Evolutionary conservation across 1,140 invertebrate genomes (phyloP).

Genomic region (Oreohelix idahoensis): DNA sequence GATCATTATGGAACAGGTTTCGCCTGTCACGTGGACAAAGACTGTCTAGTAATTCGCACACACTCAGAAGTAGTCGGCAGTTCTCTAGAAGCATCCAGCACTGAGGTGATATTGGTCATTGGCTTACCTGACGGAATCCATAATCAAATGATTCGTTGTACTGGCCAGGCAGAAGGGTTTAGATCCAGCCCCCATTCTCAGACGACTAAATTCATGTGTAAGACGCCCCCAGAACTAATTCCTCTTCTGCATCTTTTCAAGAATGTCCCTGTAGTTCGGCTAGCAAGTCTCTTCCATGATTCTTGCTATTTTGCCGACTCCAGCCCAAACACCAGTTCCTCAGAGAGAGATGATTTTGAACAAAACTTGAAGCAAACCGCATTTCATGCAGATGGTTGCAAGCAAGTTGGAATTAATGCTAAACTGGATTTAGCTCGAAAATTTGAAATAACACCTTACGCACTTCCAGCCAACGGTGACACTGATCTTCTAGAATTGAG

Average conservation of each 20-base stretch:
- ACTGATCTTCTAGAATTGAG: too few relatives aligned
- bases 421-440: too few relatives aligned
- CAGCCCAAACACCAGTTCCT: background rate
- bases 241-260: background rate
- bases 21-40: background rate
- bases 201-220: conserved; percentile 1
- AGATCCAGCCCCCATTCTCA: background rate
- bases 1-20: conserved; percentile 31
- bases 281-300: conserved; percentile 7
- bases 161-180: background rate
- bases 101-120: background rate
- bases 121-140: background rate
- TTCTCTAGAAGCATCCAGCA: background rate
- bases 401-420: too few relatives aligned
- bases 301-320: conserved; percentile 25
- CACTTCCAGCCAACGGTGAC: too few relatives aligned
- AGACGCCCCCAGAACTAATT: background rate
- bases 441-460: too few relatives aligned
- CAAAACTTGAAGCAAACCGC: background rate
- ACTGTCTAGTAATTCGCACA: background rate
- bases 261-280: background rate
- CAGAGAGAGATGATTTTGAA: background rate
- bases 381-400: too few relatives aligned
- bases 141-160: background rate
- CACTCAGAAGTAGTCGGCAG: conserved; percentile 6